A percentile compares a stretch with the other conserved stretches of the same genome.
These are phyloP conservation scores for Smittia aterrima DNA, from an alignment of 2,888 invertebrate species.

Conservation along the genomic window DNA sequence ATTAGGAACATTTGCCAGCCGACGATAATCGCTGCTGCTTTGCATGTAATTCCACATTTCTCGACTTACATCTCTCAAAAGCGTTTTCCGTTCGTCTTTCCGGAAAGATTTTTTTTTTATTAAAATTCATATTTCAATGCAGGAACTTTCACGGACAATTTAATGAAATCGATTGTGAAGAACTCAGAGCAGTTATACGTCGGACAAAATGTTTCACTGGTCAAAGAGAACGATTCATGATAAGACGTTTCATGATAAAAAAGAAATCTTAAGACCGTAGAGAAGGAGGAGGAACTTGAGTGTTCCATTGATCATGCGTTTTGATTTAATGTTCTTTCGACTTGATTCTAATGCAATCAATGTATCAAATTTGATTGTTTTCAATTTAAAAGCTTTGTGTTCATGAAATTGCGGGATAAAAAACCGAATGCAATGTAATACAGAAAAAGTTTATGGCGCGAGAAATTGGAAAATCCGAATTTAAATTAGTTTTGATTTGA, in stretches of 20 bases:
- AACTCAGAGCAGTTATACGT: no score
- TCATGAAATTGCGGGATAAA: background rate
- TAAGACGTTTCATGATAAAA: background rate
- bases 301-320: conserved; percentile 21
- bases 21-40: conserved; percentile 22
- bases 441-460: conserved; percentile 5
- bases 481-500: background rate
- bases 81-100: conserved; percentile 20
- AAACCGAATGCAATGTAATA: background rate
- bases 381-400: background rate
- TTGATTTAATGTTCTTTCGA: background rate
- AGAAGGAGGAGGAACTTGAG: conserved; percentile 9
- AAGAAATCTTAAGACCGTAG: background rate
- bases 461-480: background rate
- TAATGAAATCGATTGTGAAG: background rate
- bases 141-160: background rate
- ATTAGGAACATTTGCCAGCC: conserved; percentile 35
- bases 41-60: conserved; percentile 20
- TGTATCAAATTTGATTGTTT: background rate
- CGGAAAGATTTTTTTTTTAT: conserved; percentile 20
- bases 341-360: background rate
- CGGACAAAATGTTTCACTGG: no score
- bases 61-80: conserved; percentile 9
- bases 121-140: conserved; percentile 32
- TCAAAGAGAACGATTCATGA: no score